These are phyloP conservation scores for Watsonalla binaria DNA, from an alignment of 2,888 invertebrate genomes.

Conservation along the genomic window DNA sequence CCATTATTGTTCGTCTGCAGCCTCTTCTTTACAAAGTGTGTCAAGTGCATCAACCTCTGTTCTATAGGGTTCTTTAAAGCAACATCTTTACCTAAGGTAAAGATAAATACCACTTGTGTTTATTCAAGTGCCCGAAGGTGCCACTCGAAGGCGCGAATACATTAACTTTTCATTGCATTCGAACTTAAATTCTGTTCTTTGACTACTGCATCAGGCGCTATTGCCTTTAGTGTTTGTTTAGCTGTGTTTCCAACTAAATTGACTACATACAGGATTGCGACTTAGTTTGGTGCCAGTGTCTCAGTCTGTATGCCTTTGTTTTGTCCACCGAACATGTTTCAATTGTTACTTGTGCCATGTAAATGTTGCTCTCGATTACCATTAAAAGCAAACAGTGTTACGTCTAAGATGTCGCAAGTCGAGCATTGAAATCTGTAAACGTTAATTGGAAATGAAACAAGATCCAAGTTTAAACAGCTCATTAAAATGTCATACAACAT, in stretches of 20 bases:
- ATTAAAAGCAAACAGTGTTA: slow-evolving; percentile 33
- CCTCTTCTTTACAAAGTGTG: slow-evolving; percentile 32
- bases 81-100: slow-evolving; percentile 53
- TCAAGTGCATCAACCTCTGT: slow-evolving; percentile 58
- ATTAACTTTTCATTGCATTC: slow-evolving; percentile 33
- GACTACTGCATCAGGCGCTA: background rate
- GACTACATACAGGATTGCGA: background rate
- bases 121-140: slow-evolving; percentile 59
- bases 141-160: slow-evolving; percentile 46
- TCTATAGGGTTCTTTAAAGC: slow-evolving; percentile 52
- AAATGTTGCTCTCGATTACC: slow-evolving; percentile 58
- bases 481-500: slow-evolving; percentile 34
- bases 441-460: slow-evolving; percentile 54
- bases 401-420: slow-evolving; percentile 44
- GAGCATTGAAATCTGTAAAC: slow-evolving; percentile 40
- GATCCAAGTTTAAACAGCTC: slow-evolving; percentile 27
- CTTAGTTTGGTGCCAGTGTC: slow-evolving; percentile 19
- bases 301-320: slow-evolving; percentile 52
- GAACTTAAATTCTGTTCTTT: slow-evolving; percentile 18
- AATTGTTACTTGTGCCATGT: slow-evolving; percentile 52
- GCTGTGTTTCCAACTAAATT: slow-evolving; percentile 6
- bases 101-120: slow-evolving; percentile 61
- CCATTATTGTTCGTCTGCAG: slow-evolving; percentile 15
- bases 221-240: slow-evolving; percentile 16
- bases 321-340: slow-evolving; percentile 51